Evolutionary conservation across 2,888 invertebrate species (phyloP).

Genomic region (Steinernema scapterisci): DNA sequence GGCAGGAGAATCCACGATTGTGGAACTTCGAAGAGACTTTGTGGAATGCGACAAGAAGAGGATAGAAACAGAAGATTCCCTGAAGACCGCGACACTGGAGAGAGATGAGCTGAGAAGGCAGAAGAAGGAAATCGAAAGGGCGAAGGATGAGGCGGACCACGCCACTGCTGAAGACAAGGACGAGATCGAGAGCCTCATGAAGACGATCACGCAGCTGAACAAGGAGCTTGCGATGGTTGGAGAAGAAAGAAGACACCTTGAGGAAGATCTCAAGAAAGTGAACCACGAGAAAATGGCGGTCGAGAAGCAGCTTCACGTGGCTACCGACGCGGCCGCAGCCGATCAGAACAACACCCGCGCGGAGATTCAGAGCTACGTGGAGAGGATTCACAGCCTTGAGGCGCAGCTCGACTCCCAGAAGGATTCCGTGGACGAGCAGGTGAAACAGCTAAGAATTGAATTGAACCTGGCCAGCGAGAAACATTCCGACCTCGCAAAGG

Average conservation of each 20-base stretch:
- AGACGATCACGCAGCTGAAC: background rate
- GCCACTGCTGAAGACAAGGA: slow-evolving; percentile 22
- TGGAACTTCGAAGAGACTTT: slow-evolving; percentile 38
- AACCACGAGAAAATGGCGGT: slow-evolving; percentile 2
- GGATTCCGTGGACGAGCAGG: slow-evolving; percentile 24
- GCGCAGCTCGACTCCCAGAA: slow-evolving; percentile 16
- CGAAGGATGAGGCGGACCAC: background rate
- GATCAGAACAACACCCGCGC: background rate
- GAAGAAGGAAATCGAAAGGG: slow-evolving; percentile 31
- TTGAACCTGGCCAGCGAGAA: background rate
- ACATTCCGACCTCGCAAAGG: background rate
- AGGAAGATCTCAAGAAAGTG: background rate
- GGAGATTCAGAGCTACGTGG: background rate
- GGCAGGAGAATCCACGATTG: slow-evolving; percentile 36
- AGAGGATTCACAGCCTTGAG: slow-evolving; percentile 3
- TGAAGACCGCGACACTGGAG: slow-evolving; percentile 17
- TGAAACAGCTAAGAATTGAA: background rate
- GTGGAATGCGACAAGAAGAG: slow-evolving; percentile 7
- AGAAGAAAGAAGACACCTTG: background rate
- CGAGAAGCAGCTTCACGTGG: slow-evolving; percentile 14
- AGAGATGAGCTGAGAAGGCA: slow-evolving; percentile 23
- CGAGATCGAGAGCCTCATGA: slow-evolving; percentile 29
- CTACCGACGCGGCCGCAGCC: background rate
- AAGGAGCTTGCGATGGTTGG: background rate
- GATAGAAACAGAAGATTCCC: background rate